Evolutionary conservation across 1,140 invertebrate species (phyloP).

Genomic region (Drosophila micromelanica): DNA sequence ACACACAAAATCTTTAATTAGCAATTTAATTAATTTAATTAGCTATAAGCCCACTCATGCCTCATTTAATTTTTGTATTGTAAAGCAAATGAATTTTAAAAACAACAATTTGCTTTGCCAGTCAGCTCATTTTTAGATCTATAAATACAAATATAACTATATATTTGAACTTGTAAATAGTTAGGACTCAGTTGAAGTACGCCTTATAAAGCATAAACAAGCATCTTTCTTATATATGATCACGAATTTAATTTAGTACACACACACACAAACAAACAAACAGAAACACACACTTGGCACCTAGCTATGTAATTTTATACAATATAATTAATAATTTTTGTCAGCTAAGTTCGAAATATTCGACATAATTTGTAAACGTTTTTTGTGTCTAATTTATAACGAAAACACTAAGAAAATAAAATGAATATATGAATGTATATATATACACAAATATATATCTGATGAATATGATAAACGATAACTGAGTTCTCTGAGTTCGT

Average conservation of each 20-base stretch:
- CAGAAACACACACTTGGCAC: constrained; percentile 25
- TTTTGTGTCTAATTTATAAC: constrained; percentile 78
- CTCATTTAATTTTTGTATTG: constrained; percentile 38
- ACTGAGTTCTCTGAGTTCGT: neutral
- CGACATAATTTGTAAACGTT: constrained; percentile 68
- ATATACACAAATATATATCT: constrained; percentile 17
- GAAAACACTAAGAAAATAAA: constrained; percentile 42
- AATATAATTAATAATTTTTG: constrained; percentile 49
- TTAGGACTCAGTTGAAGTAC: constrained; percentile 37
- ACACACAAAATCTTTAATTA: constrained; percentile 38
- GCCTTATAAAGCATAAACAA: constrained; percentile 36
- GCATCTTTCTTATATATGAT: constrained; percentile 56
- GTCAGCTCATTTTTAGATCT: constrained; percentile 42
- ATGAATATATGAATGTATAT: constrained; percentile 33
- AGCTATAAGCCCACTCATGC: constrained; percentile 60
- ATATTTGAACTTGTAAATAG: constrained; percentile 41
- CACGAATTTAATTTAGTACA: constrained; percentile 69
- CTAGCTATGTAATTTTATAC: constrained; percentile 53
- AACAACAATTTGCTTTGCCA: constrained; percentile 77
- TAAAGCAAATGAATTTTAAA: constrained; percentile 78
- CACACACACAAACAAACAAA: constrained; percentile 12
- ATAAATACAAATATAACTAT: constrained; percentile 41
- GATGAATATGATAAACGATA: constrained; percentile 3
- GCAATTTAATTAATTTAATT: constrained; percentile 52
- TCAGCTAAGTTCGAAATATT: constrained; percentile 59